Evolutionary conservation across 2,888 invertebrate species (phyloP), one percentile per base, ranked within the genome.

Genomic region (Embidobia sp.): DNA sequence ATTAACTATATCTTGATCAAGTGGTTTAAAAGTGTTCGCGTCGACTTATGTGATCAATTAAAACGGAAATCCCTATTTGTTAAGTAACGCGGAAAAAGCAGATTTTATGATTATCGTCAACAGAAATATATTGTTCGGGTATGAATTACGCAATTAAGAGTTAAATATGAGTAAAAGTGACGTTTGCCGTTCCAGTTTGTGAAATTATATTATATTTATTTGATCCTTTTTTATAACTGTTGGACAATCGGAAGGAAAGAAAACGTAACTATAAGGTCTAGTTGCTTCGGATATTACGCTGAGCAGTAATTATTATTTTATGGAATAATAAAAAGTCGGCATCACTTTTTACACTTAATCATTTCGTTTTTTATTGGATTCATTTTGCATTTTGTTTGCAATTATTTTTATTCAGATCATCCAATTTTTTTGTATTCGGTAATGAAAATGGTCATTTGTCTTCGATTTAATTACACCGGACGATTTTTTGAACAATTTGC

Each of bases 261-360:
- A 33, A 27, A 61, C 37, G 55, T 27, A 48, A 61, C 61, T 44
- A 44, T 59, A 35, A 22, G 51, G 51, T 51, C 35, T 51, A 51
- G 35, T 35, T 35, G 10, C 35, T 51, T 11, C 51, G 22, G 22
- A 35, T n/a, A 6, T 51, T 35, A 35, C 10, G 11, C 3, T 15
- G 8, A 15, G 29, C 15, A 3, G 15, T 48, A 48, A 48, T 48
- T 48, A 13, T 5, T 44, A 11, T 19, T 1, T 18, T n/a, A 2
- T 19, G 19, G 18, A 15, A 2, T 19, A 16, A 40, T 40, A 18
- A 18, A 40, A 40, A 40, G n/a, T 7, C 15, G 1, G n/a, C 40
- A 40, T 40, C 19, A 10, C n/a, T 40, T 4, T 40, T 40, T n/a
- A 40, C 15, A 15, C 13, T 15, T 15, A 40, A 40, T 8, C n/a